These are phyloP conservation scores for Trichacis sp. DNA, from an alignment of 2,888 invertebrate species.

Conservation along the genomic window DNA sequence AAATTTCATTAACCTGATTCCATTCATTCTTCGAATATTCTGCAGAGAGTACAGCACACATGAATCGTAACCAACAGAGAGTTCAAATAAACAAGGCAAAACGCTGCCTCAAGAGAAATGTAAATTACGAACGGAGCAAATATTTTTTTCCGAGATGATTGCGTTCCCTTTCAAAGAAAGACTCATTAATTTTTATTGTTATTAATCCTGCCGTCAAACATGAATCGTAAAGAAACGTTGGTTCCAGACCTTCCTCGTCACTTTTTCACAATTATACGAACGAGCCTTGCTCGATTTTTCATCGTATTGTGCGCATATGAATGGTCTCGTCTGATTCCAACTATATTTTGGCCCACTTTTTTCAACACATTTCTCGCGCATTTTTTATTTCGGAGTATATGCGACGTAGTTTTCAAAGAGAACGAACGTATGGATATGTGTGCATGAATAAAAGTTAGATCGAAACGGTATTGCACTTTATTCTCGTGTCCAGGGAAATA, in stretches of 20 bases:
- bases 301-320: neutral
- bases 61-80: too few relatives aligned
- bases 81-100: too few relatives aligned
- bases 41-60: too few relatives aligned
- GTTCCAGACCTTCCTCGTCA: neutral
- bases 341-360: neutral
- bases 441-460: neutral
- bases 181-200: too few relatives aligned
- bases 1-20: too few relatives aligned
- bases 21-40: too few relatives aligned
- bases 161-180: neutral
- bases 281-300: neutral
- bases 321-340: neutral
- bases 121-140: too few relatives aligned
- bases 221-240: neutral
- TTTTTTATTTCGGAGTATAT: neutral
- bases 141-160: neutral
- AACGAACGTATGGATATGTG: neutral
- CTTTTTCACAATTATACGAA: neutral
- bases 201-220: neutral
- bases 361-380: neutral
- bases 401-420: neutral
- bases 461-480: constrained; percentile 2
- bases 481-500: neutral
- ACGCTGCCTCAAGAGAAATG: neutral